phyloP scores from a whole-genome alignment of 2,797 vertebrate genomes.

The Bradypodion pumilum region DNA sequence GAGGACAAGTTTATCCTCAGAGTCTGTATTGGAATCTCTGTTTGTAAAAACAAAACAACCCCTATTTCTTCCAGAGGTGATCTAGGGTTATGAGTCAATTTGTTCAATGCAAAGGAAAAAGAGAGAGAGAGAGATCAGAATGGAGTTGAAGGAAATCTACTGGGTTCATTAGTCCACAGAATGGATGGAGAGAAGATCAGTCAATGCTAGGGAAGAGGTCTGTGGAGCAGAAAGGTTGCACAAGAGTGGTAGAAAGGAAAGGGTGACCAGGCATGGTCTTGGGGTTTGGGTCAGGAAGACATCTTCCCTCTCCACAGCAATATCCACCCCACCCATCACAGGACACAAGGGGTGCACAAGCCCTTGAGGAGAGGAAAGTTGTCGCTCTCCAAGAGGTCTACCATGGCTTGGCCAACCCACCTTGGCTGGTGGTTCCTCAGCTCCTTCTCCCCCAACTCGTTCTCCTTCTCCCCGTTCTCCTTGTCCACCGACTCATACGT shows the following conservation, averaged over 20 bases:
- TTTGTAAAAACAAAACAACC: too few species aligned
- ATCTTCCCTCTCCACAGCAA: too few species aligned
- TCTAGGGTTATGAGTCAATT: background rate
- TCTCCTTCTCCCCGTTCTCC: conserved; percentile 74
- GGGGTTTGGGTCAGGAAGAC: too few species aligned
- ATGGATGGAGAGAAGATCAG: background rate
- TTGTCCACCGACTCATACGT: conserved; percentile 77
- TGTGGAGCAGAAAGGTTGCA: too few species aligned
- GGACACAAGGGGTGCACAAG: too few species aligned
- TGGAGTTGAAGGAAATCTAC: background rate
- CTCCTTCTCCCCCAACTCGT: conserved; percentile 66
- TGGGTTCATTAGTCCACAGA: background rate
- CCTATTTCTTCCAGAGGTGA: background rate
- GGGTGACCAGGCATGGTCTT: too few species aligned
- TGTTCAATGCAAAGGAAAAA: background rate
- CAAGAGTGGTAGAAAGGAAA: background rate
- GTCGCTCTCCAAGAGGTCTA: background rate
- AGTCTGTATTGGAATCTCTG: too few species aligned
- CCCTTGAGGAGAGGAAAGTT: too few species aligned
- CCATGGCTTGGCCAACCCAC: conserved; percentile 50
- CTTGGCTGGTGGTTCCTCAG: conserved; percentile 77
- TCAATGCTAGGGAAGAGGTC: background rate
- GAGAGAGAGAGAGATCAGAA: too few species aligned
- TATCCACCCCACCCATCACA: too few species aligned
- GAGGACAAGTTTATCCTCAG: too few species aligned